Conservation (phyloP, 2,797 vertebrate species). For the Melanotaenia pygmaea region DNA sequence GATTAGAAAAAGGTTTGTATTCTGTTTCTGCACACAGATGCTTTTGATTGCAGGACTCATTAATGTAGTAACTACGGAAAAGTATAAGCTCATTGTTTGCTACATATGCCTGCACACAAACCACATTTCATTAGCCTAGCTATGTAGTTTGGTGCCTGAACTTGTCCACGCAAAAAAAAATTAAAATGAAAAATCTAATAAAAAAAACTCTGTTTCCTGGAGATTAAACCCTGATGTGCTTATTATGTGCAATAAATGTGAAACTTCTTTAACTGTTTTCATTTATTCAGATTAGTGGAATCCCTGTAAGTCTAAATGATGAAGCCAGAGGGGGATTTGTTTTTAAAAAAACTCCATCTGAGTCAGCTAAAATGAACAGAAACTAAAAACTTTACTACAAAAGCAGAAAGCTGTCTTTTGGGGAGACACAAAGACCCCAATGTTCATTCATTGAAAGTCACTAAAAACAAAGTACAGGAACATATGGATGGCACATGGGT, state of each 20-base stretch:
- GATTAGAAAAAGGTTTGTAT: too few relatives aligned
- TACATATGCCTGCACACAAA: too few relatives aligned
- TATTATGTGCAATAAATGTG: neutral
- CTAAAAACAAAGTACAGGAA: constrained; percentile 1
- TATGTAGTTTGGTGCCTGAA: too few relatives aligned
- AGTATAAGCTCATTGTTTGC: too few relatives aligned
- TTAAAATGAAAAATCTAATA: too few relatives aligned
- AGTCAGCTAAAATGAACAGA: constrained; percentile 1
- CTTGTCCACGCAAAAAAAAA: neutral
- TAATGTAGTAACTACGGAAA: too few relatives aligned
- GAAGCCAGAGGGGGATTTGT: neutral
- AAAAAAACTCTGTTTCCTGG: too few relatives aligned
- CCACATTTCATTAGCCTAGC: too few relatives aligned
- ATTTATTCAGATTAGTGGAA: constrained; percentile 5
- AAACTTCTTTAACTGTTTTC: neutral
- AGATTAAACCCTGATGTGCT: neutral
- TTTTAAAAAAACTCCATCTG: constrained; percentile 9
- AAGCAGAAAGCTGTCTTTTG: constrained; percentile 3
- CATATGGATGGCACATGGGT: constrained; percentile 64
- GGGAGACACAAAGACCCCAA: constrained; percentile 2
- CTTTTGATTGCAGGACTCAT: too few relatives aligned
- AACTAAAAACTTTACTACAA: neutral
- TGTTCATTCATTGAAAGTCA: constrained; percentile 21
- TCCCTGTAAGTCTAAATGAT: neutral
- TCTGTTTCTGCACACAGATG: too few relatives aligned